Conservation (phyloP, 2,888 invertebrate genomes). For the Rhabditoides inermis region DNA sequence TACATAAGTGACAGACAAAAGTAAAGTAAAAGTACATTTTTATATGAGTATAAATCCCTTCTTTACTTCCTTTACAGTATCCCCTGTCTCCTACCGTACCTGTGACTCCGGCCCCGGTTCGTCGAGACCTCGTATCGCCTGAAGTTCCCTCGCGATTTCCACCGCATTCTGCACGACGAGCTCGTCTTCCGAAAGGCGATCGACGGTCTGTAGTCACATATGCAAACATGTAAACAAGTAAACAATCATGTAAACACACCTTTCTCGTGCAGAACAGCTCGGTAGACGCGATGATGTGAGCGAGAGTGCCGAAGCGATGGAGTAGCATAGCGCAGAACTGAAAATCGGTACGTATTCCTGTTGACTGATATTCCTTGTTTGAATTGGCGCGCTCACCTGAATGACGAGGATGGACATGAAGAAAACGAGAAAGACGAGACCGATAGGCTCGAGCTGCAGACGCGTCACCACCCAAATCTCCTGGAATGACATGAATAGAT, state of each 20-base stretch:
- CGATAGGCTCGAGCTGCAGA: constrained; percentile 86
- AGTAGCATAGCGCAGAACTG: constrained; percentile 96
- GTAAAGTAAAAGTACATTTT: no score
- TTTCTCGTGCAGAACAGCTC: constrained; percentile 71
- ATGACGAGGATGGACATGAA: constrained; percentile 89
- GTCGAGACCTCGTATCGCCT: constrained; percentile 56
- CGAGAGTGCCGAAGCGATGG: constrained; percentile 92
- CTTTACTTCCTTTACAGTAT: no score
- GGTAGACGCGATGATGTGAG: constrained; percentile 90
- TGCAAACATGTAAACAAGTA: no score
- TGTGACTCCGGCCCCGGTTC: constrained; percentile 19
- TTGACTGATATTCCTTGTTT: not conserved
- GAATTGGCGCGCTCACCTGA: constrained; percentile 25
- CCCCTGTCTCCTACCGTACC: no score
- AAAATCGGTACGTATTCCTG: constrained; percentile 6
- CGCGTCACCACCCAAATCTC: constrained; percentile 46
- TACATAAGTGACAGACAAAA: no score
- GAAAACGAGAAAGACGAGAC: constrained; percentile 92
- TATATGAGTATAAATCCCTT: no score
- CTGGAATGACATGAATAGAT: no score
- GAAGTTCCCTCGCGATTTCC: constrained; percentile 81
- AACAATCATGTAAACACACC: no score
- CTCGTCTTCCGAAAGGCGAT: constrained; percentile 19
- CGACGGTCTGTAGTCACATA: no score
- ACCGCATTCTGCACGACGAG: constrained; percentile 70